These are phyloP conservation scores for Scolopax bukidnonensis DNA, from an alignment of 2,797 vertebrate genomes.

Conservation along the genomic window DNA sequence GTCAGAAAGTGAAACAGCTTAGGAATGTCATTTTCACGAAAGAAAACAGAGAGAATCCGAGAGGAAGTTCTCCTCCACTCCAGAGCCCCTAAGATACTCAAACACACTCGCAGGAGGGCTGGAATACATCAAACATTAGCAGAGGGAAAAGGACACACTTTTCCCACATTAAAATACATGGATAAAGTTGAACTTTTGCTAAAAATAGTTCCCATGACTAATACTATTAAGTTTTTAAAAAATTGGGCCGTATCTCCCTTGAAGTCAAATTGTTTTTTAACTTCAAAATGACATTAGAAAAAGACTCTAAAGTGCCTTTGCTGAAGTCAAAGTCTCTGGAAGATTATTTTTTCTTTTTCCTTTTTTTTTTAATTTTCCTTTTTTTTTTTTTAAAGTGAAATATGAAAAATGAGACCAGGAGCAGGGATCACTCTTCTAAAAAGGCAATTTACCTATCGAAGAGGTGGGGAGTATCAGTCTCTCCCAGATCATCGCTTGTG, in stretches of 20 bases:
- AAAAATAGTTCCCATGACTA: slow-evolving; percentile 95
- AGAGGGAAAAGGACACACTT: slow-evolving; percentile 93
- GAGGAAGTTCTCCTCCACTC: slow-evolving; percentile 97
- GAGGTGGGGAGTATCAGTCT: slow-evolving; percentile 41
- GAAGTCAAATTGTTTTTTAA: slow-evolving; percentile 80
- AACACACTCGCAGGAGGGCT: slow-evolving; percentile 86
- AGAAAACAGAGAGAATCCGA: slow-evolving; percentile 99
- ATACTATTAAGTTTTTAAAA: slow-evolving; percentile 84
- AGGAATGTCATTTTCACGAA: slow-evolving; percentile 99
- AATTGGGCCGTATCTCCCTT: slow-evolving; percentile 79
- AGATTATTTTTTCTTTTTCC: slow-evolving; percentile 29
- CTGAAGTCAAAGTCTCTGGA: slow-evolving; percentile 46
- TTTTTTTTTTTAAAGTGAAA: neutral
- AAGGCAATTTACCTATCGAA: slow-evolving; percentile 51
- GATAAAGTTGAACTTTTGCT: slow-evolving; percentile 95
- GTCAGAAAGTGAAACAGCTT: slow-evolving; percentile 98
- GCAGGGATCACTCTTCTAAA: slow-evolving; percentile 31
- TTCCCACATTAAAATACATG: slow-evolving; percentile 99
- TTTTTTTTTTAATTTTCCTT: too few species aligned
- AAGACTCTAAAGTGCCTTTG: slow-evolving; percentile 64
- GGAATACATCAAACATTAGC: slow-evolving; percentile 90
- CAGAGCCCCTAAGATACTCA: slow-evolving; percentile 89
- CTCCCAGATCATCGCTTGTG: neutral
- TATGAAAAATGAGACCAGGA: slow-evolving; percentile 67
- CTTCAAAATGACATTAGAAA: slow-evolving; percentile 70